These are phyloP conservation scores for Aspidiotus rigidus DNA, from an alignment of 2,888 invertebrate genomes.

Conservation along the genomic window DNA sequence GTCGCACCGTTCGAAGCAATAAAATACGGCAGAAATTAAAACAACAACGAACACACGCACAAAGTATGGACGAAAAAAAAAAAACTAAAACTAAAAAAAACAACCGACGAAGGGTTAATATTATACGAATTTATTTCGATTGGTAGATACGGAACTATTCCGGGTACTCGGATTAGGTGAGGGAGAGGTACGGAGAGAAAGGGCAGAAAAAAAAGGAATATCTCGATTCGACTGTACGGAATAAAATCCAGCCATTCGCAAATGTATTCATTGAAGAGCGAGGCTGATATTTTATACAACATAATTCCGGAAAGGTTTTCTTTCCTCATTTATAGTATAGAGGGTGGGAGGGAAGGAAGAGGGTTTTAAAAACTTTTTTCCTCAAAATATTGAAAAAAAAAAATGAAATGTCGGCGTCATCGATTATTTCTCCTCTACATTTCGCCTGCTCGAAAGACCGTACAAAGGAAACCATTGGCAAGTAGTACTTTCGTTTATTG, in stretches of 20 bases:
- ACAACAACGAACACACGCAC: conserved; percentile 6
- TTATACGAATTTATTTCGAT: conserved; percentile 29
- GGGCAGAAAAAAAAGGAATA: neutral
- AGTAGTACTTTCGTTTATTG: no score
- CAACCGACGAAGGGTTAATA: conserved; percentile 17
- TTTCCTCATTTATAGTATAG: neutral
- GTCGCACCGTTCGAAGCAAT: conserved; percentile 12
- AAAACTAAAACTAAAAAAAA: conserved; percentile 4
- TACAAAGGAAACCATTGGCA: no score
- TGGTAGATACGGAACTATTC: conserved; percentile 9
- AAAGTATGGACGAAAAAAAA: neutral
- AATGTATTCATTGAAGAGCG: conserved; percentile 3
- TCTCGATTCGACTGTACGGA: neutral
- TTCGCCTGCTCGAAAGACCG: no score
- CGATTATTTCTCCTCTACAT: no score
- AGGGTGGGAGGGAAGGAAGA: no score
- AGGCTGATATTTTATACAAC: neutral
- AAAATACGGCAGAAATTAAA: conserved; percentile 17
- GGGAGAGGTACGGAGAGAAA: neutral
- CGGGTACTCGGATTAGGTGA: conserved; percentile 4
- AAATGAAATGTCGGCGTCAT: no score
- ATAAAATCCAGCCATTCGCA: neutral
- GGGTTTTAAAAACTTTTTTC: no score
- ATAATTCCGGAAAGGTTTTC: neutral
- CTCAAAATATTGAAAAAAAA: no score